Percentiles rank a stretch among this genome's conserved stretches.
Conservation (phyloP, 64 coral and sea anemone genomes). For the Hydrozoanthus tunicans region DNA sequence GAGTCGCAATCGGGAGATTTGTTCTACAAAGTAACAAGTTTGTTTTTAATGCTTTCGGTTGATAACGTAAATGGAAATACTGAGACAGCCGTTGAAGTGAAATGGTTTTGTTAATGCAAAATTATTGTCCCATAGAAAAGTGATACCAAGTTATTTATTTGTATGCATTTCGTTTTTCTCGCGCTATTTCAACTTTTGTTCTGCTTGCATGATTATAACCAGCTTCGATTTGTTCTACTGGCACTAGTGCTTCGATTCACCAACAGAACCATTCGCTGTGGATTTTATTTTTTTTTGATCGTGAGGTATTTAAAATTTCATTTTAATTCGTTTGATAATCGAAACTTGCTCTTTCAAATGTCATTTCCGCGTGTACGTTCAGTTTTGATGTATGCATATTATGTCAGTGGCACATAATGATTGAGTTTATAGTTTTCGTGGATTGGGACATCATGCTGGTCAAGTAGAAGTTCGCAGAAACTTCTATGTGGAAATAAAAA, state of each 20-base stretch:
- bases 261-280: not conserved
- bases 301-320: not conserved
- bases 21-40: not conserved
- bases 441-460: not conserved
- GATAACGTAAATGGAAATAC: not conserved
- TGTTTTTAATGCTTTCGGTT: not conserved
- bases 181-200: not conserved
- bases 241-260: not conserved
- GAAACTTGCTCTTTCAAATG: constrained; percentile 14
- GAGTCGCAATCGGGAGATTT: not conserved
- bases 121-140: not conserved
- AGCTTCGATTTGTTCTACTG: not conserved
- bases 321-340: constrained; percentile 2
- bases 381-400: too few relatives aligned
- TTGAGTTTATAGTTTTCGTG: not conserved
- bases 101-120: not conserved
- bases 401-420: not conserved
- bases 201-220: not conserved
- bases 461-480: not conserved
- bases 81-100: not conserved
- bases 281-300: not conserved
- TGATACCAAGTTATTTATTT: not conserved
- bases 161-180: not conserved
- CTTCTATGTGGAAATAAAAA: not conserved
- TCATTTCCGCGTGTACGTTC: constrained; percentile 2